Conservation (phyloP, 2,113 vertebrate genomes). For the Notechis scutatus region DNA sequence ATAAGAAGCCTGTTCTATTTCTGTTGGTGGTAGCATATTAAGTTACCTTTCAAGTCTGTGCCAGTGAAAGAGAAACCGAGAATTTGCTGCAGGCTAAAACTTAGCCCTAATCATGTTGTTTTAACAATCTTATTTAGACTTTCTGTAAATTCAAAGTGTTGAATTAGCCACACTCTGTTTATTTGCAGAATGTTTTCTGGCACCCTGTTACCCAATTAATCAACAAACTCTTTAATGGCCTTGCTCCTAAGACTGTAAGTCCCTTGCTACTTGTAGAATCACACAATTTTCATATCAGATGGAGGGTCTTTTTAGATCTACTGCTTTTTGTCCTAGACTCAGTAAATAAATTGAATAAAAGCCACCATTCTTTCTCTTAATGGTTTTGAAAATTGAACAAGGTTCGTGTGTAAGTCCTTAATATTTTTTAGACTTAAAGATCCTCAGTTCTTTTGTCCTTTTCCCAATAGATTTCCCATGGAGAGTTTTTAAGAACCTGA, state of each 20-base stretch:
- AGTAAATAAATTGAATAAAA: background rate
- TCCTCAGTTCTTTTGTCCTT: background rate
- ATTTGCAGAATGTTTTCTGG: conserved; percentile 82
- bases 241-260: conserved; percentile 53
- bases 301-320: background rate
- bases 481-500: background rate
- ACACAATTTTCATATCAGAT: conserved; percentile 40
- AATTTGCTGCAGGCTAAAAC: conserved; percentile 68
- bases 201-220: conserved; percentile 79
- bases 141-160: conserved; percentile 69
- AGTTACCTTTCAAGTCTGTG: conserved; percentile 79
- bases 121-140: conserved; percentile 73
- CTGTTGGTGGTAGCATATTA: conserved; percentile 62
- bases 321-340: background rate
- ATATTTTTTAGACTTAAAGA: background rate
- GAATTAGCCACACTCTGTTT: conserved; percentile 73
- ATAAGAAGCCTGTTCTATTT: conserved; percentile 79
- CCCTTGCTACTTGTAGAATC: conserved; percentile 46
- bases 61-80: conserved; percentile 64
- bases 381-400: background rate
- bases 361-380: background rate
- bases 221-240: conserved; percentile 58
- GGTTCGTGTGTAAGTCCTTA: background rate
- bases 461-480: background rate
- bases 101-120: conserved; percentile 69